These are phyloP conservation scores for Coregonus sp. DNA, from an alignment of 2,797 vertebrate species.

Conservation along the genomic window DNA sequence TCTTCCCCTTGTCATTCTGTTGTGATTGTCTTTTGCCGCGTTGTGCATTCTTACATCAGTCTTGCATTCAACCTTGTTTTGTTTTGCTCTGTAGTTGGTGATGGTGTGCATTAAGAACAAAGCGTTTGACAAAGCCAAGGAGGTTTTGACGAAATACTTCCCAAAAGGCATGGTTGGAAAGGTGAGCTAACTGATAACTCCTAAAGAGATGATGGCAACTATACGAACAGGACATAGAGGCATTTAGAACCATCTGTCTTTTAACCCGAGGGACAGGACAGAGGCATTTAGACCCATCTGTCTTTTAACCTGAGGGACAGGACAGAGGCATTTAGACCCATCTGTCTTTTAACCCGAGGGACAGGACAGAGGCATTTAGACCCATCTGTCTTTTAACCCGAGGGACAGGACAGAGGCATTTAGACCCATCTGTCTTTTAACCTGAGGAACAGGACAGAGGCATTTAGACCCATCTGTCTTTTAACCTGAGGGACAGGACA, in stretches of 20 bases:
- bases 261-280: not conserved
- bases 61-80: not conserved
- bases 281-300: too few relatives aligned
- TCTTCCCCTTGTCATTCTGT: not conserved
- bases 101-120: conserved; percentile 64
- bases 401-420: too few relatives aligned
- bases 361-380: too few relatives aligned
- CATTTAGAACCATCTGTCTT: not conserved
- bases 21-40: not conserved
- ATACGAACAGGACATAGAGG: not conserved
- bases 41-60: not conserved
- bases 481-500: too few relatives aligned
- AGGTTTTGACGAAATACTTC: conserved; percentile 63
- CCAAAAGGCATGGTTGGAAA: conserved; percentile 56
- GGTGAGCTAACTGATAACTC: conserved; percentile 55
- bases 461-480: too few relatives aligned
- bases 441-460: too few relatives aligned
- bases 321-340: too few relatives aligned
- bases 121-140: conserved; percentile 66
- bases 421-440: too few relatives aligned
- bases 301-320: too few relatives aligned
- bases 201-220: not conserved
- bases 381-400: too few relatives aligned
- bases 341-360: too few relatives aligned
- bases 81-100: conserved; percentile 62